phyloP scores from a whole-genome alignment of 2,113 vertebrate species.

The Morone chrysops region DNA sequence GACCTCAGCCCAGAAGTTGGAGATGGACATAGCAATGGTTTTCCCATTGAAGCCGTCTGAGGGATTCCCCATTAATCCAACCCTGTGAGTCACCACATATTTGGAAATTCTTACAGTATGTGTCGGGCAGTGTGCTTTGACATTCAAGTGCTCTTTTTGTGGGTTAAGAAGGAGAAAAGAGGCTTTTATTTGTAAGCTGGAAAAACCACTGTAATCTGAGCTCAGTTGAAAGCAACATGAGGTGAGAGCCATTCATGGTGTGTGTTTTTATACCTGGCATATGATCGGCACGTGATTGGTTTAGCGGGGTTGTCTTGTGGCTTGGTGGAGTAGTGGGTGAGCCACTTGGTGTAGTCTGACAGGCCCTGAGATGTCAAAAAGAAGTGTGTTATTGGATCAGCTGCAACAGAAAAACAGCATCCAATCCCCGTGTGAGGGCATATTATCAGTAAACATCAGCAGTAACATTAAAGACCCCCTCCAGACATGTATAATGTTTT shows the following conservation, averaged over 20 bases:
- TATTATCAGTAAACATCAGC: neutral
- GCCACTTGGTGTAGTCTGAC: conserved; percentile 88
- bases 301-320: conserved; percentile 74
- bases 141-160: neutral
- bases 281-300: conserved; percentile 82
- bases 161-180: neutral
- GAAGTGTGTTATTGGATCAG: neutral
- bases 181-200: neutral
- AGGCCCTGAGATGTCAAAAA: conserved; percentile 77
- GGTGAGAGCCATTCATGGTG: neutral
- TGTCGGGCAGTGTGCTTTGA: neutral
- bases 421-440: neutral
- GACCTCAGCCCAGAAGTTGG: conserved; percentile 90
- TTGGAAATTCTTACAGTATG: neutral
- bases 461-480: no score
- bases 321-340: conserved; percentile 85
- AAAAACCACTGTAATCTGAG: neutral
- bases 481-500: no score
- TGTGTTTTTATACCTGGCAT: conserved; percentile 80
- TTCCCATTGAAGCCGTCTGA: conserved; percentile 89
- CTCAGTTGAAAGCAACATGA: neutral
- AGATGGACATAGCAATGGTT: conserved; percentile 88
- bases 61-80: conserved; percentile 88
- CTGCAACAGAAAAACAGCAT: neutral
- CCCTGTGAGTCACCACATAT: conserved; percentile 66